Base-by-base conservation (phyloP, 2,113 vertebrate species). In the Anhinga anhinga region DNA sequence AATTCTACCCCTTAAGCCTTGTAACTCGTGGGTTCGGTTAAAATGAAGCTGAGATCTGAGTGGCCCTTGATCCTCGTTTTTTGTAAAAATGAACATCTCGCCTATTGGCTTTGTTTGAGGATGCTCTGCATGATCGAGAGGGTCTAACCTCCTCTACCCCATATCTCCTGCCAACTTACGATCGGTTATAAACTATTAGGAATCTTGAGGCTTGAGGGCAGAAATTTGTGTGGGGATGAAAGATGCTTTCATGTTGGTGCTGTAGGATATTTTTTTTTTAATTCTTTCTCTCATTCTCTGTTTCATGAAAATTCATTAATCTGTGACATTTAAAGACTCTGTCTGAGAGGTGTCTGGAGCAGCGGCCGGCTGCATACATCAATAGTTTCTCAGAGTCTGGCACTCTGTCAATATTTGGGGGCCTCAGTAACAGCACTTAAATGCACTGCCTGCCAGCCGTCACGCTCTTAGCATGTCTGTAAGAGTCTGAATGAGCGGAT, bases 221-320 rank as follows among this genome's bases (percentile, higher is more conserved):
- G 88, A 96, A 95, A 94, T 93, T 78, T 95, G 63, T 90, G 82
- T 92, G 55, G 84, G 93, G 89, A 96, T 97, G 90, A 97, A 93
- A 88, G 92, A 74, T 95, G 65, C 93, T 97, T 97, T 96, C 91
- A 93, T 97, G 96, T 97, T 81, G 86, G 55, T 96, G 70, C 86
- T 97, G 53, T 94, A 74, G 91, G 96, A 96, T 97, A 58, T 79
- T 58, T 95, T 95, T 94, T 40, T 91, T 91, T 90, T 55, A 84
- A 97, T 94, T 95, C 93, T 95, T 96, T 92, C 82, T 97, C 95
- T 95, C 96, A 90, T 87, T 96, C 94, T 92, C 78, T 7, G 2
- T 98, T 98, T 98, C 98, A 98, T 98, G 98, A 98, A 98, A 98
- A 98, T 98, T 98, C 98, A 98, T 98, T 98, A 98, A 98, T 98